Conservation (phyloP, 2,888 invertebrate genomes). For the Erpobdella octoculata region DNA sequence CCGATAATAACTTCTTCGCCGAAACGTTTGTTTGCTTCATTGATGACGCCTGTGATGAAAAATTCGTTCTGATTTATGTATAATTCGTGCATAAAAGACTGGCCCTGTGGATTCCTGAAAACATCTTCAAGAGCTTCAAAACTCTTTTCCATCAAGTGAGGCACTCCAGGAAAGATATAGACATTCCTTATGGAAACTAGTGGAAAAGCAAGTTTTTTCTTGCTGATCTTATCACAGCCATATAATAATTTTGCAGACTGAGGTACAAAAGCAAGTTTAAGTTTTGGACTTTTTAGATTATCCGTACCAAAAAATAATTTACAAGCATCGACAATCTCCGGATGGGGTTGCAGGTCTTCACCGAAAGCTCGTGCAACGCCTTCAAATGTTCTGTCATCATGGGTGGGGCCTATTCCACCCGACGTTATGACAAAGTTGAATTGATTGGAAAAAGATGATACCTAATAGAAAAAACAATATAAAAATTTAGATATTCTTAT, state of each 20-base stretch:
- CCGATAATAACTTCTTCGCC: conserved; percentile 56
- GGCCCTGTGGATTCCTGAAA: conserved; percentile 45
- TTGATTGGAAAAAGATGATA: conserved; percentile 58
- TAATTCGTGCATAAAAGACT: conserved; percentile 46
- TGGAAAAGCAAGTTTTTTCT: conserved; percentile 54
- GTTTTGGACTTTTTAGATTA: conserved; percentile 47
- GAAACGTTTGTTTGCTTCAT: conserved; percentile 54
- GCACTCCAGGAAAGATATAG: conserved; percentile 66
- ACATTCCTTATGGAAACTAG: conserved; percentile 59
- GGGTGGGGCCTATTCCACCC: conserved; percentile 71
- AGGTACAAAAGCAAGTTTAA: conserved; percentile 53
- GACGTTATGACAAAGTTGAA: conserved; percentile 66
- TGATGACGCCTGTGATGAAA: conserved; percentile 52
- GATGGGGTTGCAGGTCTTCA: conserved; percentile 49
- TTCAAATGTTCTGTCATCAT: conserved; percentile 69
- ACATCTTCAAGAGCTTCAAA: conserved; percentile 51
- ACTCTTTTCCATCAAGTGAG: conserved; percentile 55
- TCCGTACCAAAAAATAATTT: conserved; percentile 48
- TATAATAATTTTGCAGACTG: conserved; percentile 53
- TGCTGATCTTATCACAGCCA: conserved; percentile 53
- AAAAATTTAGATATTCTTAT: background rate
- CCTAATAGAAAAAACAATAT: conserved; percentile 39
- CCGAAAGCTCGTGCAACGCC: conserved; percentile 57
- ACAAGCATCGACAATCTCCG: conserved; percentile 50
- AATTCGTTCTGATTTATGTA: conserved; percentile 51